Evolutionary conservation across 2,797 vertebrate genomes (phyloP), one percentile per base, ranked within the genome.

Genomic region (Coregonus suidteri): DNA sequence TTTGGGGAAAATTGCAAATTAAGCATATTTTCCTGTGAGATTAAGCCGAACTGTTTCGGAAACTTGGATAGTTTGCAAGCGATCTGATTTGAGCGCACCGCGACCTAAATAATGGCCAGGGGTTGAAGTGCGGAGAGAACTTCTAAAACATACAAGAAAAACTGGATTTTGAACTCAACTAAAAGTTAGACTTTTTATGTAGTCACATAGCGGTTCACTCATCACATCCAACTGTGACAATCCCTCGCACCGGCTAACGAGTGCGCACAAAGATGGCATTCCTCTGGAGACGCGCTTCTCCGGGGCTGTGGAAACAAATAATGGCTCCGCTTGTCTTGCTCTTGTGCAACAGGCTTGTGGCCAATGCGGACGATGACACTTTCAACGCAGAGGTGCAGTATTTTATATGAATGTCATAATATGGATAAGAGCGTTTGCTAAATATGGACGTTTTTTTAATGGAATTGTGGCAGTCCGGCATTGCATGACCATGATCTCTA

Each of bases 311-410:
- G 80, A 73, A 75, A 2, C 81, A 0, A 25, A 70, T 78, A 2
- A 53, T 79, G 0, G 77, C 56, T 14, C 83, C 74, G n/a, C 37
- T 82, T 0, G 76, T 80, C 5, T 47, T 91, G 77, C 15, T 84
- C 56, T 25, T 82, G 75, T 78, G 84, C 82, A 76, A 81, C 82
- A 1, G 80, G 0, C 74, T 56, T 30, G 66, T 75, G 3, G 76
- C 84, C 5, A 79, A 74, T 2, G 81, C 80, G 1, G 88, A 88
- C 76, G 78, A 83, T 9, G 87, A 90, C 0, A 54, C 16, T 51
- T 77, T 92, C 82, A 89, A 74, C 66, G 88, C 89, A 2, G 91
- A 93, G 91, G 92, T 93, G 84, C 25, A 25, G 67, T 34, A 53
- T 74, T 41, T 66, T 51, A 35, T 47, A 30, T 65, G 6, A 51